Evolutionary conservation across 2,797 vertebrate species (phyloP), one percentile per base, ranked within the genome.

Genomic region (Cyprinodon diabolis): DNA sequence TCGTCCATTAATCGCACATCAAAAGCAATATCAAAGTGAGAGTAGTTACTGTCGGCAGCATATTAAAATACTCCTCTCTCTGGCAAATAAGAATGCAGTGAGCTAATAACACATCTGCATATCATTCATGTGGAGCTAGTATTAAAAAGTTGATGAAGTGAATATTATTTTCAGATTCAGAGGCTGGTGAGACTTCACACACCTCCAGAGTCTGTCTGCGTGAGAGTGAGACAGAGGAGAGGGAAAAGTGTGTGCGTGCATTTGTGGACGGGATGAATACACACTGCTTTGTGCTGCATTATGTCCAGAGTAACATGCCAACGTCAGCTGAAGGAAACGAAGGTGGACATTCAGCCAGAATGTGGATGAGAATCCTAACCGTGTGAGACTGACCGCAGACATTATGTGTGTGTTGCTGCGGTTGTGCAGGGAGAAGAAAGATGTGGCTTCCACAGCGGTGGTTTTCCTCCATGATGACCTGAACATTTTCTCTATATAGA

Each of bases 351-450:
- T 76, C 78, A 69, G 75, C 63, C 80, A 80, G 83, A 86, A 89
- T 86, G 86, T 92, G 90, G 92, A 92, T 92, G 91, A 92, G 87
- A 79, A 81, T 65, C 69, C 78, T 91, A 91, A 92, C 81, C 80
- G 60, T 40, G 74, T 87, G 83, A 88, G 90, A 92, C 89, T 88
- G 84, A 83, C 84, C 79, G 76, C 71, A 79, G 83, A 67, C 77
- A 69, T 80, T 74, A 35, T 49, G 69, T 30, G 1, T 68, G 62
- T 74, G 78, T 48, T 71, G 68, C 67, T 49, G 48, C 15, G 45
- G 4, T 21, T 49, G 66, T 51, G 2, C 51, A 23, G 25, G 11
- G 65, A 10, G 25, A 66, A 13, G 35, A 71, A 57, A 78, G 68
- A 81, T 78, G 72, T 62, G 76, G 19, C 68, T 74, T 76, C 78